Conservation (phyloP, 1,140 invertebrate species). For the Hormaphis cornu region DNA sequence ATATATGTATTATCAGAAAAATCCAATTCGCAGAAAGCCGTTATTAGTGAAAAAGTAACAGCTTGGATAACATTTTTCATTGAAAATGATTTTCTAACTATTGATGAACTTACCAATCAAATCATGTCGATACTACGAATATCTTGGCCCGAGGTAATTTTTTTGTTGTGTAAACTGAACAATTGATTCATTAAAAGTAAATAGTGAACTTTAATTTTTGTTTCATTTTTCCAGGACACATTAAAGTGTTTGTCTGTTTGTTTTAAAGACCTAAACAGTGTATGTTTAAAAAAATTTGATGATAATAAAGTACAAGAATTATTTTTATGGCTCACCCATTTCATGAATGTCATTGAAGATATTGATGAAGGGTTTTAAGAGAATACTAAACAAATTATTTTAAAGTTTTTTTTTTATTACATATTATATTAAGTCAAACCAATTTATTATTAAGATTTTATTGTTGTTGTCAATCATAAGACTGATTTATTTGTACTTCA, state of each 20-base stretch:
- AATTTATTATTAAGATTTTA: background rate
- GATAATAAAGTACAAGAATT: constrained; percentile 19
- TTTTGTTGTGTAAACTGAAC: background rate
- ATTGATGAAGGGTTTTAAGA: background rate
- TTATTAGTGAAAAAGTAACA: constrained; percentile 15
- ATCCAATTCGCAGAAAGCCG: background rate
- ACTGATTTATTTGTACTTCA: constrained; percentile 6
- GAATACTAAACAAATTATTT: constrained; percentile 36
- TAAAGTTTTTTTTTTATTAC: background rate
- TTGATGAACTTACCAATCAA: constrained; percentile 9
- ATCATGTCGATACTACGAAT: constrained; percentile 14
- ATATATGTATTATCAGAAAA: constrained; percentile 8
- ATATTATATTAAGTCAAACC: background rate
- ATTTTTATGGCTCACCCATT: constrained; percentile 18
- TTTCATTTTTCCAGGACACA: background rate
- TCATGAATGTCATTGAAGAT: constrained; percentile 17
- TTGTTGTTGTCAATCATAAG: background rate
- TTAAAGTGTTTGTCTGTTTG: constrained; percentile 19
- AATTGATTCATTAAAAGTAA: too few species aligned
- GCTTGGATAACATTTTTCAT: constrained; percentile 20
- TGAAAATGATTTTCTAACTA: constrained; percentile 15
- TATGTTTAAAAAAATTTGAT: constrained; percentile 20
- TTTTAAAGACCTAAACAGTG: constrained; percentile 2
- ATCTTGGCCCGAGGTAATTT: constrained; percentile 15
- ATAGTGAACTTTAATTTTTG: background rate